Base-by-base conservation (phyloP, 1,140 invertebrate species). In the Sarcophaga bullata region DNA sequence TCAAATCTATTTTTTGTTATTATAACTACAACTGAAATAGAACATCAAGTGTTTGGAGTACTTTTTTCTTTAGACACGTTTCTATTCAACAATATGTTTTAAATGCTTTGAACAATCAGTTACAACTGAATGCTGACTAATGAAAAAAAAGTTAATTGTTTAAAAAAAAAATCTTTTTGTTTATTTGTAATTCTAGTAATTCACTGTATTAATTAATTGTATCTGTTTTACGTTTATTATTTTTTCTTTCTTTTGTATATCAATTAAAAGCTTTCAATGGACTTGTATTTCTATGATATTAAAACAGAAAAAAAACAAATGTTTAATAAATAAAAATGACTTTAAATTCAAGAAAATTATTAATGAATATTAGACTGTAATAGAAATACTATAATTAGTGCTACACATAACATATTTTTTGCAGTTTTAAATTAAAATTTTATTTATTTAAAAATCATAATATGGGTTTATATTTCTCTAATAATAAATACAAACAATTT, bases 91-190 rank as follows among this genome's bases (percentile, higher is more conserved):
- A 52, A 10, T 52, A 52, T 52, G n/a, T 68, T 68, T 2, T 52
- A 52, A 68, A 68, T 19, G n/a, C 62, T 68, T 68, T 68, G 62
- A 68, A 25, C 19, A 68, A 68, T 58, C 54, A 58, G 54, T 68
- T 68, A 19, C 62, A 68, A 19, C 17, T 68, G 17, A 68, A n/a
- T 68, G n/a, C 62, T 68, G 62, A n/a, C 54, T 68, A 68, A 68
- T 19, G n/a, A n/a, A 8, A 19, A 19, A 9, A 19, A 19, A 68
- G 10, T 68, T 68, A 25, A 17, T 68, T 68, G 54, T 58, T 10
- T 58, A 58, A 15, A 58, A 58, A 58, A 58, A 58, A 58, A 10
- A 37, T 37, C 25, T 37, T 37, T 37, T 2, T 37, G 25, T 37
- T 37, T 37, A 37, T 37, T 37, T 37, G 25, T 37, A 37, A 37